Evolutionary conservation across 2,888 invertebrate species (phyloP), one percentile per base, ranked within the genome.

Genomic region (Thereva unica): DNA sequence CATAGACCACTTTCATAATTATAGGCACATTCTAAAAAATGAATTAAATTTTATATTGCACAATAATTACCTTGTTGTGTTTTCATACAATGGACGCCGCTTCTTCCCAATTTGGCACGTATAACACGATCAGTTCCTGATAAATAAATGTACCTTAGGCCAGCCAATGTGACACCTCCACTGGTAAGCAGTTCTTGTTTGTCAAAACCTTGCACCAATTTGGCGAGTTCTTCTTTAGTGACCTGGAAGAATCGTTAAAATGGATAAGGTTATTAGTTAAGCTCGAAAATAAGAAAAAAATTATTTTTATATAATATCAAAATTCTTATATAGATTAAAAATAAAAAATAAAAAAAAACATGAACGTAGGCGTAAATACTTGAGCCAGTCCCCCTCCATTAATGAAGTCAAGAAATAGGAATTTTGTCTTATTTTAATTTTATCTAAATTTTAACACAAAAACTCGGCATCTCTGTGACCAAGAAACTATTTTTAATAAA

Each of bases 1-100:
- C n/a, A n/a, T n/a, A n/a, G n/a, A n/a, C n/a, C n/a, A n/a, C n/a
- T n/a, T n/a, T n/a, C n/a, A n/a, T n/a, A n/a, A n/a, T n/a, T n/a
- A n/a, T n/a, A n/a, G n/a, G n/a, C n/a, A n/a, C n/a, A n/a, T n/a
- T n/a, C n/a, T n/a, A 52, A 5, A 35, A 10, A 42, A 49, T 3
- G 44, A 42, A 9, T 35, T 44, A 44, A 35, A 38, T 10, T 52
- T 12, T 4, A 53, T 23, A 53, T 9, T 7, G 37, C 9, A 40
- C 7, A 44, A 5, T 67, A 74, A 83, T 83, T 82, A 92, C 92
- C 91, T 89, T 95, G 94, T 85, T 89, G 87, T 83, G 95, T 95
- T 86, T 94, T 95, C 93, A 95, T 93, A 91, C 93, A 94, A 82
- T 95, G 95, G 75, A 94, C 92, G 79, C 95, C 95, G 82, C 92